These are phyloP conservation scores for Setophaga coronata DNA, from an alignment of 2,113 vertebrate species.

Conservation along the genomic window DNA sequence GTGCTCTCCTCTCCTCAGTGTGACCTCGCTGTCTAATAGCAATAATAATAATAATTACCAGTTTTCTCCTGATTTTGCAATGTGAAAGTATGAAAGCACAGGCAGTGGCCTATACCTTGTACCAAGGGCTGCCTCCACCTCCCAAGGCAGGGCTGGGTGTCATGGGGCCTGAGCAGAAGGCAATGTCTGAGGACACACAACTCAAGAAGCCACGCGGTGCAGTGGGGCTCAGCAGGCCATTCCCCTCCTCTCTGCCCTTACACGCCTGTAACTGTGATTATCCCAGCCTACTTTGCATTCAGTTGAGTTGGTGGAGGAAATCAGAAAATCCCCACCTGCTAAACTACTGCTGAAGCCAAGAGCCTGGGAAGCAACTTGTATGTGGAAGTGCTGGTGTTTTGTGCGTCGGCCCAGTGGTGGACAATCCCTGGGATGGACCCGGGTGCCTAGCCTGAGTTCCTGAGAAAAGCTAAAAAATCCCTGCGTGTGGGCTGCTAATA, in stretches of 20 bases:
- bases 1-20: not conserved
- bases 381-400: not conserved
- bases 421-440: not conserved
- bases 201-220: fast-evolving
- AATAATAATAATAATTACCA: not conserved
- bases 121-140: not conserved
- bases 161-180: not conserved
- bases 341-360: not conserved
- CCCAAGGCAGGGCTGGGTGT: not conserved
- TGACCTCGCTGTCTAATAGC: not conserved
- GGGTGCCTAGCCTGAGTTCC: not conserved
- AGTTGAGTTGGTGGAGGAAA: not conserved
- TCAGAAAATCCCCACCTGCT: not conserved
- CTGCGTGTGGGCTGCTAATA: not conserved
- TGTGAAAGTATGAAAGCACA: not conserved
- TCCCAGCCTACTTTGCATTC: not conserved
- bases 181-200: not conserved
- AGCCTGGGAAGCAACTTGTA: not conserved
- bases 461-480: not conserved
- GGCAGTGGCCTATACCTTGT: not conserved
- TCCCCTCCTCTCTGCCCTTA: not conserved
- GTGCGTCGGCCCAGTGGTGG: not conserved
- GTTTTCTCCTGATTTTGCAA: not conserved
- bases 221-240: not conserved
- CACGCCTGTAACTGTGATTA: not conserved